Evolutionary conservation across 2,888 invertebrate species (phyloP), one percentile per base, ranked within the genome.

Genomic region (Nomada flava): DNA sequence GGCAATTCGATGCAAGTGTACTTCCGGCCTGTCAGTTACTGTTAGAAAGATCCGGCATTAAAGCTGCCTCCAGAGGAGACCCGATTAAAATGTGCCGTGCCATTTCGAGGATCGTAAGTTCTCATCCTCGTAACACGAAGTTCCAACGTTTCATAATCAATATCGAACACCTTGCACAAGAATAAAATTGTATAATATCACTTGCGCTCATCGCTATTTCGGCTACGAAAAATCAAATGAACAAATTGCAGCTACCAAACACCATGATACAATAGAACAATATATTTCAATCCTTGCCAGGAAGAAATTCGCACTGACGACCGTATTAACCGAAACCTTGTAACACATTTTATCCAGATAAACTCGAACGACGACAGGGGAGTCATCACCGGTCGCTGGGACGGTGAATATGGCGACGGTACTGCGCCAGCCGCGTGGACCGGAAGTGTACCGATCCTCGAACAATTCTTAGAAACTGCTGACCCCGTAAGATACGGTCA

Each of bases 371-470:
- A 97, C 82, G 97, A 97, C 83, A 95, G 94, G 7, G 97, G 97
- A 0, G 95, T 97, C 0, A 91, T 97, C 62, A 94, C 95, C 0
- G 97, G 97, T 0, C 95, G 96, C 7, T 97, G 97, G 97, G 96
- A 96, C 82, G 97, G 96, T 0, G 93, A 96, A 18, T 97, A 97
- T 89, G 95, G 94, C 0, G 97, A 96, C 73, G 97, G 97, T 0
- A 96, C 96, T 0, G 95, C 96, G 0, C 98, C 98, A 0, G 95
- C 96, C 0, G 96, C 96, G 20, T 98, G 98, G 98, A 96, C 97
- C 0, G 97, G 97, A 67, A 97, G 97, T 44, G 96, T 97, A 10
- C 96, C 96, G 62, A 98, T 98, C 89, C 93, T 98, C 70, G 95
- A 96, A 73, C 94, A 97, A 91, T 98, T 96, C 94, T 92, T 95